Evolutionary conservation across 2,797 vertebrate genomes (phyloP), one percentile per base, ranked within the genome.

Genomic region (Gadopsis bispinosus): DNA sequence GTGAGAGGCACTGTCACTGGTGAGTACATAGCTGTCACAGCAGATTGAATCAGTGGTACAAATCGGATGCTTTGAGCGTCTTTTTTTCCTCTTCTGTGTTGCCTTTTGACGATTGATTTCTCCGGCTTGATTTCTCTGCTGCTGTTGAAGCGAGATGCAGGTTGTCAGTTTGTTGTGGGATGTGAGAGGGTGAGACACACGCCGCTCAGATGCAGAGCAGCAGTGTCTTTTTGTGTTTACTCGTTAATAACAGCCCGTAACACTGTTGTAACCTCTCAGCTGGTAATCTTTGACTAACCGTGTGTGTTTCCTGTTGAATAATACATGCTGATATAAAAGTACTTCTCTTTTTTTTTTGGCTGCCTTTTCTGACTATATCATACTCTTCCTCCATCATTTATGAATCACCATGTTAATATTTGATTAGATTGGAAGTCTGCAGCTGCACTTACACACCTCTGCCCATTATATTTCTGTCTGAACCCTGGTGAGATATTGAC

Each of bases 21-120:
- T 95, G 91, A 95, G 94, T 94, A 93, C 91, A 73, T n/a, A 78
- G 75, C 90, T 89, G 85, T 88, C 92, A 92, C 77, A 77, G 70
- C 80, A 78, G 68, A 84, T 91, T 78, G 69, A 80, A 89, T 83
- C 84, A 88, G 62, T 54, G 82, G 63, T 80, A 87, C 62, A 78
- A 64, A 86, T 84, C 73, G 64, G 81, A 69, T 65, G 87, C 80
- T 88, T 86, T 86, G 70, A 81, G 80, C 60, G 41, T 78, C 67
- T 81, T 79, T 87, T 70, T 66, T 64, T 54, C 17, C 26, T 77
- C 65, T 69, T 77, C 75, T 88, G 89, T 82, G 74, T 83, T 80
- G 31, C 37, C 70, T 80, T 75, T 66, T 78, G 60, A 48, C 55
- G 41, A 76, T 85, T 88, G 81, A 71, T 90, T 87, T 74, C 69